phyloP scores from a whole-genome alignment of 2,888 invertebrate genomes.

The Dryobotodes eremita region DNA sequence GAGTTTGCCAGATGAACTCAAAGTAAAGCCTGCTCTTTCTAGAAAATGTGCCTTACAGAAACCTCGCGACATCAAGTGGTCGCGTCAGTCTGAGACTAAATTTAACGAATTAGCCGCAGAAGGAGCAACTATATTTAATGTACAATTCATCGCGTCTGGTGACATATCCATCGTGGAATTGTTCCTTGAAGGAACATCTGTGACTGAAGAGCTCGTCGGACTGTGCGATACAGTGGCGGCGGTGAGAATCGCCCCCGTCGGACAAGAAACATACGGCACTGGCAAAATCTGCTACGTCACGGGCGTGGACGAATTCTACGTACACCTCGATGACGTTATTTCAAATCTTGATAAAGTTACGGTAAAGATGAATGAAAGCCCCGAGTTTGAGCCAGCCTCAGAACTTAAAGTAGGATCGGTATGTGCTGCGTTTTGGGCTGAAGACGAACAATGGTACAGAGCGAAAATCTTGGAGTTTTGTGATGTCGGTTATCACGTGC shows the following conservation, averaged over 20 bases:
- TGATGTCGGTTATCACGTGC: constrained; percentile 90
- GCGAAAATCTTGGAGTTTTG: constrained; percentile 91
- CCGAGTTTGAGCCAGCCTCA: constrained; percentile 87
- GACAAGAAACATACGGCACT: constrained; percentile 86
- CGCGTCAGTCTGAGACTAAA: constrained; percentile 91
- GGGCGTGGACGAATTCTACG: constrained; percentile 93
- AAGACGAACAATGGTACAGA: constrained; percentile 93
- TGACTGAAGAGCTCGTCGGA: constrained; percentile 91
- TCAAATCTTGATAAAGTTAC: constrained; percentile 91
- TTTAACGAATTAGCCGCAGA: constrained; percentile 93
- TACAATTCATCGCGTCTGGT: constrained; percentile 92
- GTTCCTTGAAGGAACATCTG: constrained; percentile 91
- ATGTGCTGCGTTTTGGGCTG: constrained; percentile 92
- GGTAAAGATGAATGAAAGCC: constrained; percentile 89
- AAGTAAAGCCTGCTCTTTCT: constrained; percentile 90
- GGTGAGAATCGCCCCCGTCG: constrained; percentile 84
- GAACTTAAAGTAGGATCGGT: constrained; percentile 91
- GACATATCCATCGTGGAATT: constrained; percentile 93
- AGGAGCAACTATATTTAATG: constrained; percentile 93
- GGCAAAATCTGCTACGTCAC: constrained; percentile 93
- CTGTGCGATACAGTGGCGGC: constrained; percentile 86
- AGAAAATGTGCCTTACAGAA: constrained; percentile 91
- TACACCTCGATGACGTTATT: constrained; percentile 91
- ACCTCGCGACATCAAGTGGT: constrained; percentile 91
- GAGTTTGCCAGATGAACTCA: constrained; percentile 91